These are phyloP conservation scores for Zingel zingel DNA, from an alignment of 2,113 vertebrate genomes.

Conservation along the genomic window DNA sequence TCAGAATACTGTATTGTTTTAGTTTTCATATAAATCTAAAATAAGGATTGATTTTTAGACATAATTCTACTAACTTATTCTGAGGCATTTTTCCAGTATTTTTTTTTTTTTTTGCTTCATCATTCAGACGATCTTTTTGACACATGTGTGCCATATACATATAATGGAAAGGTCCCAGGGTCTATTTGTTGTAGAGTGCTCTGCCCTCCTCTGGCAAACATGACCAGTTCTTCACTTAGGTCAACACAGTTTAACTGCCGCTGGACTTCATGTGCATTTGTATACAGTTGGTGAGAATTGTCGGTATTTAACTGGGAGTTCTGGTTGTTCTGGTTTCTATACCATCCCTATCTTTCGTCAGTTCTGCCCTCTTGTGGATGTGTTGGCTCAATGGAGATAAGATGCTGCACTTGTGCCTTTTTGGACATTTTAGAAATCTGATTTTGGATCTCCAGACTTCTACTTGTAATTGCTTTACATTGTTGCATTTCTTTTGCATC, in stretches of 20 bases:
- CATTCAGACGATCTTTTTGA: background rate
- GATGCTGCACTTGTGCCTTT: background rate
- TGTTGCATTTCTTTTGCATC: too few species aligned
- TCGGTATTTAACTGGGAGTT: background rate
- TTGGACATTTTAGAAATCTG: too few species aligned
- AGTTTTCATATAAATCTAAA: background rate
- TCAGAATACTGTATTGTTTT: too few species aligned
- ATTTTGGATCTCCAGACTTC: too few species aligned
- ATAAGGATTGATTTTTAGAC: background rate
- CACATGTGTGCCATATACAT: too few species aligned
- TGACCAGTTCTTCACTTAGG: background rate
- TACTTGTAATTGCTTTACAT: too few species aligned
- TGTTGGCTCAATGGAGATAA: background rate
- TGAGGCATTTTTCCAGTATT: background rate
- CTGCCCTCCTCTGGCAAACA: background rate
- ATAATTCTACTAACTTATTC: background rate
- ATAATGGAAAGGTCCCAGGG: background rate
- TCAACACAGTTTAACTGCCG: background rate
- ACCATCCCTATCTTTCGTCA: background rate
- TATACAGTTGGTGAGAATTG: background rate
- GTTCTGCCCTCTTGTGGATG: conserved; percentile 60
- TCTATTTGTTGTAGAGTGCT: background rate
- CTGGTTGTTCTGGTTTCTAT: background rate
- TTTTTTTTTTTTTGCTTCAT: background rate
- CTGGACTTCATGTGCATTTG: background rate